Conservation (phyloP, 2,797 vertebrate species). For the Smutsia temminckii region DNA sequence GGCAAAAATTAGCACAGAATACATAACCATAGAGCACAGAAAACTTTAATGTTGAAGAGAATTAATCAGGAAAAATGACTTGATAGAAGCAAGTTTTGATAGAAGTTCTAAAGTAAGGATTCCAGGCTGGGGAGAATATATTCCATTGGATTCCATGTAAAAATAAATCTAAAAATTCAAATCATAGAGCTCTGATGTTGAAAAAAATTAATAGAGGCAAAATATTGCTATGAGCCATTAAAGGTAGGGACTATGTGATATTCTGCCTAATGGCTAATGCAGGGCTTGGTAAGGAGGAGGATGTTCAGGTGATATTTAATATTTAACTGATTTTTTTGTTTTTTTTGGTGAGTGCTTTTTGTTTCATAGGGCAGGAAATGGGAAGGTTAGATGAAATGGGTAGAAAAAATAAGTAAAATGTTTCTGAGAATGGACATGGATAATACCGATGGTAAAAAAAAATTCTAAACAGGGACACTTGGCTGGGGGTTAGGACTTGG, state of each 20-base stretch:
- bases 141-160: neutral
- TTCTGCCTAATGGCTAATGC: neutral
- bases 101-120: neutral
- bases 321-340: neutral
- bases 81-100: neutral
- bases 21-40: neutral
- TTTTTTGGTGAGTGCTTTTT: neutral
- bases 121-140: neutral
- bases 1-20: neutral
- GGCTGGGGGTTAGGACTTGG: neutral
- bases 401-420: neutral
- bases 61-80: neutral
- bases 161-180: neutral
- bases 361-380: neutral
- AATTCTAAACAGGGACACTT: neutral
- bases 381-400: no score
- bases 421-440: neutral
- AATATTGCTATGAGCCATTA: neutral
- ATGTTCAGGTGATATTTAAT: neutral
- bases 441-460: neutral
- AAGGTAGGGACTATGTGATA: neutral
- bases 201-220: constrained; percentile 9
- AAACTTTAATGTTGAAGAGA: neutral
- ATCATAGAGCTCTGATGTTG: neutral
- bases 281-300: neutral